A percentile compares a stretch with the other conserved stretches of the same genome.
These are phyloP conservation scores for Ia io DNA, from an alignment of 2,113 vertebrate genomes.

Conservation along the genomic window DNA sequence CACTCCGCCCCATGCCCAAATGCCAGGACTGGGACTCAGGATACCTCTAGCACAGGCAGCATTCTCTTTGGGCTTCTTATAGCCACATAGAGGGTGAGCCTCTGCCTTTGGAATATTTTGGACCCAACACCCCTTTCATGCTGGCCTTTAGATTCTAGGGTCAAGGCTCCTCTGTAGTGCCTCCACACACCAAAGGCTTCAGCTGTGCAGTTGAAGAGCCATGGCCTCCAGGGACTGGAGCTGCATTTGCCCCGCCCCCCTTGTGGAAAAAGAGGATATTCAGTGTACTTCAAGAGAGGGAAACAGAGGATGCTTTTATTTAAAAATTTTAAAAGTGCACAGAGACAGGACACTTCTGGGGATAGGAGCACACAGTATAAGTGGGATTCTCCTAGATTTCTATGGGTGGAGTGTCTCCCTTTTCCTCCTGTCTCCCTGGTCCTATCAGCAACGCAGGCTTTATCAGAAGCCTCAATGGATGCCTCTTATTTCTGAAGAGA, in stretches of 20 bases:
- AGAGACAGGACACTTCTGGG: neutral
- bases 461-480: neutral
- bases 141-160: neutral
- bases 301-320: neutral
- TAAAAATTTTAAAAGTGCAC: neutral
- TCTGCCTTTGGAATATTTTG: neutral
- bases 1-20: neutral
- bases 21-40: neutral
- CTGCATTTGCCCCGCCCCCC: neutral
- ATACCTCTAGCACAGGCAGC: neutral
- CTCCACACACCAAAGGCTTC: neutral
- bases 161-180: neutral
- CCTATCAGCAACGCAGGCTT: neutral
- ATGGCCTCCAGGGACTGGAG: neutral
- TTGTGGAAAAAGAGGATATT: neutral
- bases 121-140: neutral
- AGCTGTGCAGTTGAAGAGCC: neutral
- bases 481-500: constrained; percentile 4
- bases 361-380: neutral
- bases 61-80: neutral
- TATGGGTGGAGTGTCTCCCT: neutral
- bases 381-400: neutral
- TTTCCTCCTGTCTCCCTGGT: neutral
- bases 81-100: neutral
- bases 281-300: neutral